phyloP scores from a whole-genome alignment of 1,140 invertebrate species.

The Ceratina australensis region DNA sequence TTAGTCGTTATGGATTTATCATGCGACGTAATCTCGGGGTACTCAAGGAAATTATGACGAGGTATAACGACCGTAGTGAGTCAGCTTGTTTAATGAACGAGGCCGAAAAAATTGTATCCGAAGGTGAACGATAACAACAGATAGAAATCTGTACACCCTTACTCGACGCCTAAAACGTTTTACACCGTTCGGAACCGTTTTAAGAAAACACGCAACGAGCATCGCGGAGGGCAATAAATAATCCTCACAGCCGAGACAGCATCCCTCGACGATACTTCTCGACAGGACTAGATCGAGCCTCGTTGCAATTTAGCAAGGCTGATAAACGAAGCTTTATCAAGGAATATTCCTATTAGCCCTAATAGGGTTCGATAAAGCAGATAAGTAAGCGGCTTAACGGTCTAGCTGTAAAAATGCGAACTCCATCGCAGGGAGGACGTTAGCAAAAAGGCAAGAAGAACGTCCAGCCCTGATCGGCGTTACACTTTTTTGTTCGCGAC shows the following conservation, averaged over 20 bases:
- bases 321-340: constrained; percentile 45
- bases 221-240: neutral
- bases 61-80: constrained; percentile 22
- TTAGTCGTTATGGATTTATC: constrained; percentile 28
- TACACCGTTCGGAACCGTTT: neutral
- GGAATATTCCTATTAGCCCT: constrained; percentile 50
- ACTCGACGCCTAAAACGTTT: neutral
- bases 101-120: neutral
- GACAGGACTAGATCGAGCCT: neutral
- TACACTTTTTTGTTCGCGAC: constrained; percentile 5
- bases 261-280: constrained; percentile 32
- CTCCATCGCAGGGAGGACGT: neutral
- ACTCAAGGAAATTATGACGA: constrained; percentile 35
- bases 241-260: neutral
- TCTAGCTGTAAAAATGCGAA: constrained; percentile 34
- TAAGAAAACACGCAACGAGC: too few relatives aligned
- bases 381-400: constrained; percentile 48
- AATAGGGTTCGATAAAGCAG: constrained; percentile 45
- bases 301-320: constrained; percentile 19
- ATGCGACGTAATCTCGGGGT: constrained; percentile 18
- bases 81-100: constrained; percentile 33
- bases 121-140: neutral
- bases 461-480: neutral
- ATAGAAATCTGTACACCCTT: neutral
- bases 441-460: neutral